phyloP scores from a whole-genome alignment of 2,888 invertebrate genomes.

The Myopa testacea region DNA sequence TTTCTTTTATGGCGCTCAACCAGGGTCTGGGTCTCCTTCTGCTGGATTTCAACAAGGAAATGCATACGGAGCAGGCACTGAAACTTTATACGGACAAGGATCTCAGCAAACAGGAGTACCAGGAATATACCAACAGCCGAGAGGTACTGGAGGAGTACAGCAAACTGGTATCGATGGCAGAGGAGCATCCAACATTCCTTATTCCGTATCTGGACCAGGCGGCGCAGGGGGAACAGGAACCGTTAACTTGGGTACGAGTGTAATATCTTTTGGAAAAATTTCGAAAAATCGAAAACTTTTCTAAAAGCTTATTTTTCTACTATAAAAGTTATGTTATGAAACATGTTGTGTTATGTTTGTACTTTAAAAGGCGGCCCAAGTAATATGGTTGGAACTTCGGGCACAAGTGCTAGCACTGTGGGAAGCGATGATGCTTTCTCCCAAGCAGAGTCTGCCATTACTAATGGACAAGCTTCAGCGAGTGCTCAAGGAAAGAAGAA shows the following conservation, averaged over 20 bases:
- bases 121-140: conserved; percentile 31
- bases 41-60: conserved; percentile 28
- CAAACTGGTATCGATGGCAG: conserved; percentile 7
- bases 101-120: conserved; percentile 41
- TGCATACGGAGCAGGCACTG: conserved; percentile 35
- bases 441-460: conserved; percentile 72
- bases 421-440: conserved; percentile 77
- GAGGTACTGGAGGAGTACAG: conserved; percentile 15
- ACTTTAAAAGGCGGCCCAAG: conserved; percentile 33
- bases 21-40: conserved; percentile 23
- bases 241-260: conserved; percentile 40
- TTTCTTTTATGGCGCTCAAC: background rate
- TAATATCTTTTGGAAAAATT: background rate
- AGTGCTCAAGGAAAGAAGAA: conserved; percentile 81
- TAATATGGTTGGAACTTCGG: conserved; percentile 42
- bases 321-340: too few species aligned
- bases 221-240: conserved; percentile 28
- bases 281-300: background rate
- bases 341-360: too few species aligned
- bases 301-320: too few species aligned
- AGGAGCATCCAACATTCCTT: background rate
- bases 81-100: conserved; percentile 42
- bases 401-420: conserved; percentile 42
- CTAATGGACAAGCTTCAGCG: conserved; percentile 80
- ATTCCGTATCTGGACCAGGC: background rate